These are phyloP conservation scores for Drosophila prolongata DNA, from an alignment of 2,888 invertebrate species.

Conservation along the genomic window DNA sequence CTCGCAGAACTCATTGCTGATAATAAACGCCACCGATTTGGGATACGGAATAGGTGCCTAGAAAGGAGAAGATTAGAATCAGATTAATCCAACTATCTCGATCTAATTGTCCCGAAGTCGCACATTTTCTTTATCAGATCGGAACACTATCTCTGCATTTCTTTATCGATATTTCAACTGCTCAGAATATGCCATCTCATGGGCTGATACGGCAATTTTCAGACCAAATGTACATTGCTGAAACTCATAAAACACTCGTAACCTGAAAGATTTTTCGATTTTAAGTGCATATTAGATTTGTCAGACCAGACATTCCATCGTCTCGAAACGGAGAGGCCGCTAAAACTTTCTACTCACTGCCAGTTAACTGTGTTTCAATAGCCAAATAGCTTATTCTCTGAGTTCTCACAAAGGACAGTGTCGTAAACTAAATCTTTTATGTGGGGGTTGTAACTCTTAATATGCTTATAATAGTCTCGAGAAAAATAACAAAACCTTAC, in stretches of 20 bases:
- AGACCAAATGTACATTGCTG: background rate
- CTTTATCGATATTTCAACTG: slow-evolving; percentile 3
- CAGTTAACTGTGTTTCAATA: background rate
- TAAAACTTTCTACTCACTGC: slow-evolving; percentile 15
- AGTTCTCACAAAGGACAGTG: background rate
- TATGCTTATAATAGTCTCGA: background rate
- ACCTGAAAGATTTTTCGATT: background rate
- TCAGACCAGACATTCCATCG: slow-evolving; percentile 2
- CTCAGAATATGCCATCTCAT: slow-evolving; percentile 43
- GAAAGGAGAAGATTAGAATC: background rate
- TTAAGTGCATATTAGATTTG: background rate
- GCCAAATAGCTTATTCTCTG: background rate
- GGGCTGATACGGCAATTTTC: slow-evolving; percentile 37
- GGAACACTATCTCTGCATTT: background rate
- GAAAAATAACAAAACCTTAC: background rate
- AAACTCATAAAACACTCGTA: background rate
- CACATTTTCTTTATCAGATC: slow-evolving; percentile 21
- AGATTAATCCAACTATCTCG: background rate
- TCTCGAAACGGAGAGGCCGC: too few species aligned
- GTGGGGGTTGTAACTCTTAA: slow-evolving; percentile 3
- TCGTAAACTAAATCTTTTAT: slow-evolving; percentile 3
- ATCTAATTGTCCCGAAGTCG: background rate
- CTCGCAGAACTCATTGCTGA: slow-evolving; percentile 99
- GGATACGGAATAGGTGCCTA: slow-evolving; percentile 88
- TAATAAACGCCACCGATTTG: slow-evolving; percentile 94